phyloP scores from a whole-genome alignment of 2,797 vertebrate species.

The Rhinoraja longicauda region DNA sequence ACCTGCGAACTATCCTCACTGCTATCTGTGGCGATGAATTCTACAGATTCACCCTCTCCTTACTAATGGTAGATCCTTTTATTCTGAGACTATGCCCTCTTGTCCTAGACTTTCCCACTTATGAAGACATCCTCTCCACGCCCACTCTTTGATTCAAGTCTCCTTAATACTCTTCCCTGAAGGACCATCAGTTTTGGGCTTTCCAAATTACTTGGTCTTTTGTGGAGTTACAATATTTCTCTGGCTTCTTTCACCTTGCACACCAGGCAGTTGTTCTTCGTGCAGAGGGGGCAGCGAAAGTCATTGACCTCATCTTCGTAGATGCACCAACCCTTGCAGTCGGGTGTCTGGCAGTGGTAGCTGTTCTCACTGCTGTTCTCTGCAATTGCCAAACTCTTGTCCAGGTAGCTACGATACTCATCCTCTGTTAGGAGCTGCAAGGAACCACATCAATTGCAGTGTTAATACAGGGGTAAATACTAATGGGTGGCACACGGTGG shows the following conservation, averaged over 20 bases:
- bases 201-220: background rate
- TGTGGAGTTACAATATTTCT: background rate
- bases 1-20: too few relatives aligned
- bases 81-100: too few relatives aligned
- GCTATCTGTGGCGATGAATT: too few relatives aligned
- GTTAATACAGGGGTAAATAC: background rate
- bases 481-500: too few relatives aligned
- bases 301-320: slow-evolving; percentile 79
- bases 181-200: background rate
- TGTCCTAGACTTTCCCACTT: too few relatives aligned
- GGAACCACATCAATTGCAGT: background rate
- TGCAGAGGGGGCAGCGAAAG: slow-evolving; percentile 69
- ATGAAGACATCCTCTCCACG: too few relatives aligned
- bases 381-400: slow-evolving; percentile 70
- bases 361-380: slow-evolving; percentile 74
- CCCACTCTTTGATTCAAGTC: background rate
- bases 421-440: slow-evolving; percentile 64
- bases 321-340: slow-evolving; percentile 83
- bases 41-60: too few relatives aligned
- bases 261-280: slow-evolving; percentile 68
- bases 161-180: background rate
- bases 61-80: too few relatives aligned
- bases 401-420: slow-evolving; percentile 71
- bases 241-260: slow-evolving; percentile 65
- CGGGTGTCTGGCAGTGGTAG: slow-evolving; percentile 78